Evolutionary conservation across 2,797 vertebrate genomes (phyloP).

Genomic region (Molossus molossus): DNA sequence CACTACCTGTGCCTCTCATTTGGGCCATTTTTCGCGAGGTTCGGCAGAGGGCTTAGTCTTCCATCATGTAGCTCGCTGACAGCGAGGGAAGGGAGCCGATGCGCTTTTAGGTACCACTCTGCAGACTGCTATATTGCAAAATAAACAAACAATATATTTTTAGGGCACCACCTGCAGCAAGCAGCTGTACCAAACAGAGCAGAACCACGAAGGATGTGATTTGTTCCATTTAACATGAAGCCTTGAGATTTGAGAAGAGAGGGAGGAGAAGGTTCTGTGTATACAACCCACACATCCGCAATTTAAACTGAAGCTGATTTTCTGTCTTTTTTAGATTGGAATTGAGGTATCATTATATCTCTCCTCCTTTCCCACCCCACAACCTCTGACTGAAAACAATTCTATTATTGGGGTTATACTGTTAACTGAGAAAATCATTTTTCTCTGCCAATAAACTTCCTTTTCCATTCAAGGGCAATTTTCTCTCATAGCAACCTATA

Average conservation of each 20-base stretch:
- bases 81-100: conserved; percentile 8
- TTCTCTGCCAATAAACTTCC: conserved; percentile 77
- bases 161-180: conserved; percentile 86
- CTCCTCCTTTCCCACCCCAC: conserved; percentile 65
- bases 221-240: conserved; percentile 86
- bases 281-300: conserved; percentile 44
- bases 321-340: conserved; percentile 71
- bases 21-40: conserved; percentile 48
- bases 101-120: conserved; percentile 78
- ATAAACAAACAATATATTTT: conserved; percentile 87
- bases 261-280: conserved; percentile 73
- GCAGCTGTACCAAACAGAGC: conserved; percentile 86
- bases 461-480: conserved; percentile 83
- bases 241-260: conserved; percentile 74
- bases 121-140: conserved; percentile 81
- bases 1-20: conserved; percentile 22
- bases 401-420: conserved; percentile 83
- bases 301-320: conserved; percentile 73
- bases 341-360: conserved; percentile 80
- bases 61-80: conserved; percentile 31
- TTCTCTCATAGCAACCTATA: conserved; percentile 78
- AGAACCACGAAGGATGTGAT: conserved; percentile 82
- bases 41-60: conserved; percentile 47
- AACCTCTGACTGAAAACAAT: conserved; percentile 80
- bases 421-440: conserved; percentile 82